Base-by-base conservation (phyloP, 2,888 invertebrate genomes). In the Metallyticus violacea region DNA sequence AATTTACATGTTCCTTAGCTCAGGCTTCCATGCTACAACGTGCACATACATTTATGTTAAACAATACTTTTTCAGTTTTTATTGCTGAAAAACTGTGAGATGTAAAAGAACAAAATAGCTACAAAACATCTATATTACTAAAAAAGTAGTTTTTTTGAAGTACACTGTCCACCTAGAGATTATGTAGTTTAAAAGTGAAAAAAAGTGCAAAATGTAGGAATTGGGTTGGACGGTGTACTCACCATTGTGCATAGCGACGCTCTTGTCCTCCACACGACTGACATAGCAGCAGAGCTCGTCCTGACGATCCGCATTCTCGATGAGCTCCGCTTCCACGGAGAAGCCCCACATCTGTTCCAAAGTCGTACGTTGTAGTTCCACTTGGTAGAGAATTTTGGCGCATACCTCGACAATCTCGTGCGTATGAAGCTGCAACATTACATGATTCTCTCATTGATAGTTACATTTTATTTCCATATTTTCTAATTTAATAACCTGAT, bases 281-380 rank as follows among this genome's bases (percentile, higher is more conserved):
- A 99, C 98, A 93, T 98, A 99, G 92, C 99, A 98, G 93, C 98
- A 98, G 81, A 99, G 95, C 92, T 99, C 99, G 92, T 99, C 99
- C 92, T 99, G 98, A 85, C 98, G 94, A 92, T 99, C 99, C 9
- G 97, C 96, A 92, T 99, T 99, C 92, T 99, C 98, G 88, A 98
- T 98, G 87, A 99, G 94, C 92, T 99, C 99, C 3, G 99, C 99
- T 92, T 99, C 99, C 85, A 99, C 98, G 89, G 97, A 97, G 93
- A 99, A 98, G 89, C 99, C 99, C 97, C 99, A 99, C 97, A 98
- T 98, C 92, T 97, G 97, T 90, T 98, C 98, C 90, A 97, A 93
- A 9, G 97, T 97, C 89, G 95, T 96, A 88, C 99, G 94, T 90
- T 97, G 96, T 90, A 99, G 93, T 92, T 99, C 98, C 89, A 99